Conservation (phyloP, 1,140 invertebrate genomes). For the Lordiphosa mommai region DNA sequence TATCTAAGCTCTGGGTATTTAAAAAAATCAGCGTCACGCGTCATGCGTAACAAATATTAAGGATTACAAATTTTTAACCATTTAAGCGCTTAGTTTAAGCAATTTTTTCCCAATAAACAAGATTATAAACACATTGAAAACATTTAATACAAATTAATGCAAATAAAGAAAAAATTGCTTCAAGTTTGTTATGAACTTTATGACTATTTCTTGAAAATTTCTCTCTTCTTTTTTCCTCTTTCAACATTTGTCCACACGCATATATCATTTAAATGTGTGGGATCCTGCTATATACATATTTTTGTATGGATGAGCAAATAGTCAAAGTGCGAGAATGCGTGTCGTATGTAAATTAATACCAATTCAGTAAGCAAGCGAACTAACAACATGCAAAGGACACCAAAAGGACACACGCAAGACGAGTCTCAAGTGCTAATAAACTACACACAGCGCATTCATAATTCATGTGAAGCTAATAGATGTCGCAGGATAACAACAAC, state of each 20-base stretch:
- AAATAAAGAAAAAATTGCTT: too few relatives aligned
- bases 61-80: too few relatives aligned
- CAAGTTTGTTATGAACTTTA: too few relatives aligned
- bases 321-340: slow-evolving; percentile 63
- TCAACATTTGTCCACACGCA: slow-evolving; percentile 33
- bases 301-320: slow-evolving; percentile 13
- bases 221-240: not conserved
- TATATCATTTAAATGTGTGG: slow-evolving; percentile 33
- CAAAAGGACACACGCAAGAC: slow-evolving; percentile 59
- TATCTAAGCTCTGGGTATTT: too few relatives aligned
- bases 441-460: slow-evolving; percentile 69
- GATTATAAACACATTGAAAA: too few relatives aligned
- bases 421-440: slow-evolving; percentile 69
- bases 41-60: too few relatives aligned
- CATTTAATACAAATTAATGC: too few relatives aligned
- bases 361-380: slow-evolving; percentile 29
- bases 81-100: too few relatives aligned
- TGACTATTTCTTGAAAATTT: too few relatives aligned
- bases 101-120: too few relatives aligned
- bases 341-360: slow-evolving; percentile 74
- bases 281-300: not conserved
- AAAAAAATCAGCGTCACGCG: too few relatives aligned
- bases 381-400: slow-evolving; percentile 66
- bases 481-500: slow-evolving; percentile 29
- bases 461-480: slow-evolving; percentile 66